Evolutionary conservation across 1,140 invertebrate species (phyloP), one percentile per base, ranked within the genome.

Genomic region (Sinella curviseta): DNA sequence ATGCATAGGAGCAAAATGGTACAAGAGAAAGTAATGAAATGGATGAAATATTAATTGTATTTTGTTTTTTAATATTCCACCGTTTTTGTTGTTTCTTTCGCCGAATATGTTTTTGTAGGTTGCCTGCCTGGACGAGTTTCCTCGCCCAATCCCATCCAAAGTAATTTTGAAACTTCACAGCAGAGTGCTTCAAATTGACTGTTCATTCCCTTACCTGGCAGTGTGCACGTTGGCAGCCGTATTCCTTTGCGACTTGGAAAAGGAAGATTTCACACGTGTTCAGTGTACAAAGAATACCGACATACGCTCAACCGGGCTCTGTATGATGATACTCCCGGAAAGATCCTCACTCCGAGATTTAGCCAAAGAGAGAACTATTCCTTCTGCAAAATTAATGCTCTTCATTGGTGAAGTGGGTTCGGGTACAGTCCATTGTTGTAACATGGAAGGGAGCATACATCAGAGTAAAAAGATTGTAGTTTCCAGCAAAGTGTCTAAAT

Each of bases 201-300:
- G 80, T 30, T 54, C 79, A 2, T 84, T 84, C 35, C 83, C 83
- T 17, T 82, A 78, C 36, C 28, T 84, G 26, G 81, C 81, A 12
- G 73, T 82, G 1, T 77, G 57, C 28, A 78, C 80, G 1, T 24
- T 80, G 8, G 24, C 78, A 17, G 73, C 39, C 1, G 80, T 79
- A 1, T 81, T 80, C 48, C 73, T 84, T 1, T 82, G 83, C 74
- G 81, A 84, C 75, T 55, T 84, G 48, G 83, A 84, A 33, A 81
- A 81, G n/a, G 83, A 82, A 65, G 80, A 81, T 30, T 84, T 84
- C 39, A 80, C 80, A 24, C 55, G 81, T 0, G 70, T 84, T 28
- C 60, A 79, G 26, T 48, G 35, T 24, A 55, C 70, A 55, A 48
- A 55, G 33, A 48, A 35, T 28, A 24, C 54, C 73, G 34, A 65